Base-by-base conservation (phyloP, 2,113 vertebrate genomes). In the Caretta caretta region DNA sequence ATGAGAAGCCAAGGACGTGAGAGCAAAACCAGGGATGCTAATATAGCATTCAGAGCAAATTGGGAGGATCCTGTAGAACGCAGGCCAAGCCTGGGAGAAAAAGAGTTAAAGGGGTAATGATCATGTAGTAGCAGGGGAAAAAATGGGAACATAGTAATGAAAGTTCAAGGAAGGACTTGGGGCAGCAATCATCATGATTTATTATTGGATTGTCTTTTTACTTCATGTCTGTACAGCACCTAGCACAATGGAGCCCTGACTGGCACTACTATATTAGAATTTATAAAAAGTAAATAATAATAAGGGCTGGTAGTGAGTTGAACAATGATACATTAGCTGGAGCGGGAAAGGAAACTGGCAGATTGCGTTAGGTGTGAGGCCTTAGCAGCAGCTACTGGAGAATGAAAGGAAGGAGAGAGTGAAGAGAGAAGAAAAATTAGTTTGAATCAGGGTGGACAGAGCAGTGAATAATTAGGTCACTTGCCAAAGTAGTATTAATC, bases 381-480 rank as follows among this genome's bases (percentile, higher is more conserved):
- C 83, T 17, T 4, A n/a, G 76, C 62, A 78, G 49, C 1, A 57
- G 86, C 80, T 96, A 53, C 93, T 56, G 87, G 91, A 87, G 78
- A 92, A 72, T 72, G 35, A 72, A 72, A 1, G 89, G 80, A 56
- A 83, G 88, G 57, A 25, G n/a, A 94, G 86, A 95, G 84, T 25
- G 72, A 94, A 93, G 48, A 81, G 72, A 87, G 93, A 93, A 91
- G 22, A 48, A 86, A 96, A 50, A 85, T 72, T 19, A 72, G n/a
- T 14, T 57, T 97, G 92, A 97, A 96, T 88, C 78, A 93, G 95
- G 93, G 96, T 76, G 87, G 94, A 97, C 88, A 89, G 95, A 91
- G 79, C 79, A 91, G 83, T 7, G 2, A 76, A 94, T 93, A 97
- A 97, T 95, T 95, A 96, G 87, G 89, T 89, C 94, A 79, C 72